Evolutionary conservation across 1,140 invertebrate species (phyloP).

Genomic region (Diprion similis): DNA sequence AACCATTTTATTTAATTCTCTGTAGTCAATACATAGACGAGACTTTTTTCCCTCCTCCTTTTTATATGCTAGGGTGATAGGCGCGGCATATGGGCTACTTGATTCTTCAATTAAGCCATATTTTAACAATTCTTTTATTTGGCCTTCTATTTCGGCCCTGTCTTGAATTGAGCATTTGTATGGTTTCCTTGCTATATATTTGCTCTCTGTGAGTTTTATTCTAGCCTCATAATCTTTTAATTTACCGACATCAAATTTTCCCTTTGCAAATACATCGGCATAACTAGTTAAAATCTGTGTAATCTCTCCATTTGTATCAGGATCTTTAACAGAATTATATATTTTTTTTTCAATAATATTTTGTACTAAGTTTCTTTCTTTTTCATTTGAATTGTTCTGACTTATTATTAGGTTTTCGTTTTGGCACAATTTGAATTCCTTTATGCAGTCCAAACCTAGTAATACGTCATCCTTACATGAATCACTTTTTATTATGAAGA

Average conservation of each 20-base stretch:
- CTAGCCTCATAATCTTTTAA: conserved; percentile 24
- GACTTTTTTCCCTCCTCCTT: conserved; percentile 32
- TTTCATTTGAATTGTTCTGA: conserved; percentile 13
- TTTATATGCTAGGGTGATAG: conserved; percentile 24
- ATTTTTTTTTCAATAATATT: conserved; percentile 11
- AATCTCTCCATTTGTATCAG: too few relatives aligned
- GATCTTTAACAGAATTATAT: background rate
- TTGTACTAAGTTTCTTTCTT: background rate
- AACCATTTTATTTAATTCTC: conserved; percentile 36
- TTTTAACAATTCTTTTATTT: conserved; percentile 25
- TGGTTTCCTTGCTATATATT: conserved; percentile 28
- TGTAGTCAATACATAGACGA: conserved; percentile 38
- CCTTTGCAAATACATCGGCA: conserved; percentile 17
- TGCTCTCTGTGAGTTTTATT: conserved; percentile 28
- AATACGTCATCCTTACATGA: conserved; percentile 26
- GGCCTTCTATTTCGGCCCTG: conserved; percentile 24
- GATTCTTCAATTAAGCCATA: conserved; percentile 25
- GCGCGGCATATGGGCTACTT: conserved; percentile 22
- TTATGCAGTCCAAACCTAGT: conserved; percentile 28
- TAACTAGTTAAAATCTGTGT: conserved; percentile 18
- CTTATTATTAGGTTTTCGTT: conserved; percentile 28
- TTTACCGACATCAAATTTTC: conserved; percentile 24
- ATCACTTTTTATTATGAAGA: conserved; percentile 23
- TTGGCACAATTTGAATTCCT: conserved; percentile 30
- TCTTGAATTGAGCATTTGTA: too few relatives aligned